Conservation (phyloP, 2,113 vertebrate genomes). For the Anoura caudifer region DNA sequence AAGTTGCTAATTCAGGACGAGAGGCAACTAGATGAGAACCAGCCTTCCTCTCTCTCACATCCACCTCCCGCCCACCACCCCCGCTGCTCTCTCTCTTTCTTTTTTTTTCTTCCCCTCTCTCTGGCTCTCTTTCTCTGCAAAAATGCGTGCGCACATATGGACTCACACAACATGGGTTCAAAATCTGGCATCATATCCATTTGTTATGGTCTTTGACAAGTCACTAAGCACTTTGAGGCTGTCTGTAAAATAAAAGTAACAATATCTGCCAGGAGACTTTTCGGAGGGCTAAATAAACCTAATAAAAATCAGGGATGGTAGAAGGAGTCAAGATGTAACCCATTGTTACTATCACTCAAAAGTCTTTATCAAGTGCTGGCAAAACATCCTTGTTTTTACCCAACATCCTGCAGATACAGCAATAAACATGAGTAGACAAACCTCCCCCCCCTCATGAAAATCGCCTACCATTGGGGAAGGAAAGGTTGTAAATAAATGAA, state of each 20-base stretch:
- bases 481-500: background rate
- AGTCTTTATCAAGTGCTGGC: background rate
- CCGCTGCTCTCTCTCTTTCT: background rate
- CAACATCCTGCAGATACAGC: background rate
- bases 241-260: background rate
- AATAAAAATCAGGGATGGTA: background rate
- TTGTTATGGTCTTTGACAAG: background rate
- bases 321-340: background rate
- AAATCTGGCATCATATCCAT: background rate
- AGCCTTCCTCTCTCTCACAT: no score
- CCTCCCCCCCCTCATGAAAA: background rate
- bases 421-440: background rate
- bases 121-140: background rate
- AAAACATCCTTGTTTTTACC: background rate
- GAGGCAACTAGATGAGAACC: background rate
- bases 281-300: background rate
- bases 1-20: background rate
- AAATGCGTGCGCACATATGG: background rate
- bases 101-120: background rate
- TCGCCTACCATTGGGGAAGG: background rate
- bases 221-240: background rate
- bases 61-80: no score
- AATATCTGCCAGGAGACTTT: background rate
- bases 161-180: background rate
- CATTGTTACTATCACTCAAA: background rate